Conservation (phyloP, 2,797 vertebrate genomes). For the Peromyscus eremicus region DNA sequence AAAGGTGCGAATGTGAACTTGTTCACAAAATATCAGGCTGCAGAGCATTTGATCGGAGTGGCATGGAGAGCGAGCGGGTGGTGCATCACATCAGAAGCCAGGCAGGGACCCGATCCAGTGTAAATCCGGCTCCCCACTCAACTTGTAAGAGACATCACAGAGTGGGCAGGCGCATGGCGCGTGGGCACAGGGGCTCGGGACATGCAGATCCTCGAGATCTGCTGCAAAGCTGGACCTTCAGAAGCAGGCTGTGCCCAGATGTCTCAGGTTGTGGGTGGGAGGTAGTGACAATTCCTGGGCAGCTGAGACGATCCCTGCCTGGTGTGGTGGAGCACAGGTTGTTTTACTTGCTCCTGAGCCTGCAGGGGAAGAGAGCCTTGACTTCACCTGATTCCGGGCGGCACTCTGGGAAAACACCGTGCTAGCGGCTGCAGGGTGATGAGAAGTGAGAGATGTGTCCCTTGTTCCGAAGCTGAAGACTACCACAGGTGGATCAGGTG, state of each 20-base stretch:
- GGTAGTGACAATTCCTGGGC: neutral
- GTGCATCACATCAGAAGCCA: accelerated
- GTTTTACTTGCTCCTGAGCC: neutral
- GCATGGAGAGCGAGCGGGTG: neutral
- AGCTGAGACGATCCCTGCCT: neutral
- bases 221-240: neutral
- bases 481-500: neutral
- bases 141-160: neutral
- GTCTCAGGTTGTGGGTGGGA: neutral
- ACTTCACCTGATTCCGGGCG: neutral
- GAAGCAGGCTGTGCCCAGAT: neutral
- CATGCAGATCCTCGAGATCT: neutral
- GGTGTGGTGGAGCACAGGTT: neutral
- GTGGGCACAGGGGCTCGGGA: neutral
- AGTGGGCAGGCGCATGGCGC: neutral
- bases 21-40: neutral
- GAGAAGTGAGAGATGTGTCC: neutral
- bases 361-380: neutral
- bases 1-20: neutral
- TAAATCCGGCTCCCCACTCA: neutral
- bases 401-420: neutral
- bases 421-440: too few species aligned
- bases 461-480: neutral
- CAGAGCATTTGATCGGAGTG: neutral
- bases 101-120: accelerated